phyloP scores from a whole-genome alignment of 2,888 invertebrate genomes.

The Unio delphinus region DNA sequence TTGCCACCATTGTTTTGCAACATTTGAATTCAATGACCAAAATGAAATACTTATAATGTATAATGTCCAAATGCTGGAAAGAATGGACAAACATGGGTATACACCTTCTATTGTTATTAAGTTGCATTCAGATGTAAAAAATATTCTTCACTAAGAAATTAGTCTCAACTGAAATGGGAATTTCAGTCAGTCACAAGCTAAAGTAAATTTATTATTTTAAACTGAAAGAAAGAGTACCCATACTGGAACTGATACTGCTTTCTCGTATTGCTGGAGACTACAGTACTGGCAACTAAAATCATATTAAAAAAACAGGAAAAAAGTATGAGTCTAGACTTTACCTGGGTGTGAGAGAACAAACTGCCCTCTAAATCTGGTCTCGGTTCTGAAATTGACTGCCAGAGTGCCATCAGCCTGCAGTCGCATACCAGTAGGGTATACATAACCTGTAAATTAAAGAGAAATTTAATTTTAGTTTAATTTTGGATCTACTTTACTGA shows the following conservation, averaged over 20 bases:
- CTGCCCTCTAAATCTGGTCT: conserved; percentile 66
- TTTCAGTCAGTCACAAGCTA: no score
- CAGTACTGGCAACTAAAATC: no score
- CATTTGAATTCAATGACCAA: background rate
- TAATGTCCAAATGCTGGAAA: background rate
- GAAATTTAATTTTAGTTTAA: background rate
- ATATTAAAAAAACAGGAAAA: no score
- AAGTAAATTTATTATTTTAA: no score
- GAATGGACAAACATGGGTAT: no score
- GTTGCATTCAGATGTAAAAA: no score
- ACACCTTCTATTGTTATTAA: no score
- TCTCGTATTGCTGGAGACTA: no score
- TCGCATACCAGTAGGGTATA: conserved; percentile 69
- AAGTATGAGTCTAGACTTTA: background rate
- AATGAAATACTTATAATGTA: background rate
- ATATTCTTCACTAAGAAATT: no score
- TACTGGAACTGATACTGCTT: no score
- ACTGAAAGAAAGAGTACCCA: no score
- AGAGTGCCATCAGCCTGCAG: conserved; percentile 66
- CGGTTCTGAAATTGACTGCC: conserved; percentile 66
- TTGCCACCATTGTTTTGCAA: background rate
- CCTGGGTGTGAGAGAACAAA: conserved; percentile 49
- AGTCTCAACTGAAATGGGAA: no score
- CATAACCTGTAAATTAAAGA: conserved; percentile 49
- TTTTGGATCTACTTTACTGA: background rate